Conservation (phyloP, 2,113 vertebrate species). For the Mirza zaza region DNA sequence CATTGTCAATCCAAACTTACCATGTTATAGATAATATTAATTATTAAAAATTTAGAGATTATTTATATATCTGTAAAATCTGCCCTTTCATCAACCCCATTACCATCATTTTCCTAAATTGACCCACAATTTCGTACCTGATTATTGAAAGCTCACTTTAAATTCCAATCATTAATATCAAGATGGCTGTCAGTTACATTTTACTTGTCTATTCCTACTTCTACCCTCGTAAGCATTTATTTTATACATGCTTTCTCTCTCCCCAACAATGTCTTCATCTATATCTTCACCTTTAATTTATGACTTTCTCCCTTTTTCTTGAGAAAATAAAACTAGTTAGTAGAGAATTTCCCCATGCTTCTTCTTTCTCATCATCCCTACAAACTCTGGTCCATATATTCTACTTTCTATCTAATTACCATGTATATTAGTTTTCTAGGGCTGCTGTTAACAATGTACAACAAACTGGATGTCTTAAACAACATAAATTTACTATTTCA, state of each 20-base stretch:
- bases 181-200: not conserved
- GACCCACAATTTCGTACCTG: not conserved
- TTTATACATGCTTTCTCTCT: not conserved
- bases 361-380: not conserved
- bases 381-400: not conserved
- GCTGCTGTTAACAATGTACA: not conserved
- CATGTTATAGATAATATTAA: not conserved
- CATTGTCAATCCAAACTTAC: too few species aligned
- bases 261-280: not conserved
- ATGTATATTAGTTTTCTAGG: not conserved
- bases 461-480: not conserved
- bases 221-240: not conserved
- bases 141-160: not conserved
- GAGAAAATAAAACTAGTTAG: not conserved
- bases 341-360: not conserved
- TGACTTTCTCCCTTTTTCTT: not conserved
- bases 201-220: not conserved
- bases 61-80: not conserved
- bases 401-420: not conserved
- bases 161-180: not conserved
- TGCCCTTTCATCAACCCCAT: not conserved
- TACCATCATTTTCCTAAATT: not conserved
- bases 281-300: not conserved
- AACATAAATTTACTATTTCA: not conserved
- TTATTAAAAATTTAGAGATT: not conserved